Percentiles rank a stretch among this genome's conserved stretches.
Conservation (phyloP, 2,888 invertebrate species). For the Sycophila texana region DNA sequence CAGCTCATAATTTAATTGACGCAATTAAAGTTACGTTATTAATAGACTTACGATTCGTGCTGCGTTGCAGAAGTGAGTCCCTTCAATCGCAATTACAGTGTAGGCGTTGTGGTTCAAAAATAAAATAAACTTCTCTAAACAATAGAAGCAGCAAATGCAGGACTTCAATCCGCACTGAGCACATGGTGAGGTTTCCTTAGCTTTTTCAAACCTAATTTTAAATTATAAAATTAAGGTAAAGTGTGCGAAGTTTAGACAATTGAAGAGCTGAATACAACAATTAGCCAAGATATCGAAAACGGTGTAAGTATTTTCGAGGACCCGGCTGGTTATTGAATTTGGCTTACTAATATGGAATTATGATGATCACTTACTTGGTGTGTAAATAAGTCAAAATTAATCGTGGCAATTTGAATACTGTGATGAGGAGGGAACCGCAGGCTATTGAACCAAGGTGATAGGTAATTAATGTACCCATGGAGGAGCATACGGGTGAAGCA, state of each 20-base stretch:
- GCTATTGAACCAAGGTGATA: conserved; percentile 97
- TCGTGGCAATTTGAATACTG: conserved; percentile 93
- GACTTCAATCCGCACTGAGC: conserved; percentile 86
- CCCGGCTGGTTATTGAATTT: too few species aligned
- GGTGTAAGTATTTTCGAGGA: too few species aligned
- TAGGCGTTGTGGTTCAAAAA: conserved; percentile 97
- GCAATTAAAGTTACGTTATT: neutral
- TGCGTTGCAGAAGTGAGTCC: conserved; percentile 92
- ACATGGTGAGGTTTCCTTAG: conserved; percentile 84
- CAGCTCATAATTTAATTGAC: neutral
- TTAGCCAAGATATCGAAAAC: too few species aligned
- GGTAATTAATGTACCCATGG: conserved; percentile 86
- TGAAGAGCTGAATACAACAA: too few species aligned
- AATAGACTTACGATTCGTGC: conserved; percentile 85
- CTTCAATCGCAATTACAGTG: conserved; percentile 94
- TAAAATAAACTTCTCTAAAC: conserved; percentile 92
- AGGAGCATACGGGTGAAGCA: conserved; percentile 82
- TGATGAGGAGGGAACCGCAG: conserved; percentile 94
- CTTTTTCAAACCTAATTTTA: conserved; percentile 79
- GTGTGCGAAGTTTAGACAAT: too few species aligned
- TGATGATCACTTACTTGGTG: conserved; percentile 83
- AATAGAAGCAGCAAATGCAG: conserved; percentile 93
- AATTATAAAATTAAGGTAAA: neutral
- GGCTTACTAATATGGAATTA: too few species aligned
- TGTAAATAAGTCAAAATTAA: conserved; percentile 92